Evolutionary conservation across 2,797 vertebrate genomes (phyloP).

Genomic region (Pempheris klunzingeri): DNA sequence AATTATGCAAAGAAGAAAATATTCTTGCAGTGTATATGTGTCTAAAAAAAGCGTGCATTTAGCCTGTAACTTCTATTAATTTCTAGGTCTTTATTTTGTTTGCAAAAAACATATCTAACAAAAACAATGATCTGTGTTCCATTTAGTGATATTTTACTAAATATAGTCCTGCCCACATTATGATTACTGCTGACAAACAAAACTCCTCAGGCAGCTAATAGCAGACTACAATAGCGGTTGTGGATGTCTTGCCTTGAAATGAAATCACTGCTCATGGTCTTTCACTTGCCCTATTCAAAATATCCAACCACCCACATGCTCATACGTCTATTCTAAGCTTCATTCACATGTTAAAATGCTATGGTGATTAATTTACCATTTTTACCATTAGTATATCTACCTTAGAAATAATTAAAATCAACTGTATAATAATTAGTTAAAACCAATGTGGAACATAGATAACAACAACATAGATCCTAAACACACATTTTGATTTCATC

Average conservation of each 20-base stretch:
- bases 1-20: not conserved
- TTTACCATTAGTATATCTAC: too few species aligned
- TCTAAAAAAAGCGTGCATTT: not conserved
- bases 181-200: not conserved
- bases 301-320: not conserved
- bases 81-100: not conserved
- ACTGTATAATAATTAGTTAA: not conserved
- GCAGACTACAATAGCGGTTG: not conserved
- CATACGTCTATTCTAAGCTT: conserved; percentile 3
- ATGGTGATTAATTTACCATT: not conserved
- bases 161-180: not conserved
- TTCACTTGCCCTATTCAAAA: not conserved
- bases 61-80: not conserved
- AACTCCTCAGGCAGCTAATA: not conserved
- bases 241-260: not conserved
- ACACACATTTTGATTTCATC: not conserved
- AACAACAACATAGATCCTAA: not conserved
- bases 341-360: not conserved
- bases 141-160: not conserved
- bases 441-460: not conserved
- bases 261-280: not conserved
- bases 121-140: not conserved
- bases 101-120: not conserved
- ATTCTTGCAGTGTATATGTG: not conserved
- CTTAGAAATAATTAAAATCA: not conserved